These are phyloP conservation scores for Oeneis ivallda DNA, from an alignment of 2,888 invertebrate genomes.

Conservation along the genomic window DNA sequence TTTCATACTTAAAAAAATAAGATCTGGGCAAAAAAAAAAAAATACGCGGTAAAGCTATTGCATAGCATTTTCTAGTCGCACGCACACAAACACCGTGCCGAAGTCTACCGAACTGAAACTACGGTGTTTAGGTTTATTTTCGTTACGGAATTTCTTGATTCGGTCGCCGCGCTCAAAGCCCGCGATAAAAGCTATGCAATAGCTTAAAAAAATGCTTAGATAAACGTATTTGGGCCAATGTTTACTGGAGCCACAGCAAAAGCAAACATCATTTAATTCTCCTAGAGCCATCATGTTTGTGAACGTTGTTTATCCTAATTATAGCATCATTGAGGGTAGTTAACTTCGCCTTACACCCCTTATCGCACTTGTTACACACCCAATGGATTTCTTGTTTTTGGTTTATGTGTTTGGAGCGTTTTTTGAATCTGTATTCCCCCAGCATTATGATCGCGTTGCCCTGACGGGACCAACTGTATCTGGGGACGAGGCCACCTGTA, in stretches of 20 bases:
- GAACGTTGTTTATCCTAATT: conserved; percentile 65
- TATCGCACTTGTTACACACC: conserved; percentile 74
- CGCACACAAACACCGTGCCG: too few relatives aligned
- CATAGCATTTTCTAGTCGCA: too few relatives aligned
- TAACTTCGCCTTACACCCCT: conserved; percentile 71
- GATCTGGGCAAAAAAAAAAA: too few relatives aligned
- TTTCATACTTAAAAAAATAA: too few relatives aligned
- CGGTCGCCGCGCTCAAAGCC: too few relatives aligned
- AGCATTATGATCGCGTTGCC: conserved; percentile 73
- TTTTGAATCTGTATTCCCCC: conserved; percentile 72
- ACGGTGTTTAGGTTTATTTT: too few relatives aligned
- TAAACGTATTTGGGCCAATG: too few relatives aligned
- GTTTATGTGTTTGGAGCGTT: conserved; percentile 65
- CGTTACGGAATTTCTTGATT: too few relatives aligned
- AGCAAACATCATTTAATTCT: conserved; percentile 46
- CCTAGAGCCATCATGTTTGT: conserved; percentile 59
- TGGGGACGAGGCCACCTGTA: conserved; percentile 53
- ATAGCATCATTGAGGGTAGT: conserved; percentile 70
- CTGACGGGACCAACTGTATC: conserved; percentile 71
- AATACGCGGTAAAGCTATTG: too few relatives aligned
- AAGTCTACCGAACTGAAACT: too few relatives aligned
- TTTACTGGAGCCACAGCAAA: neutral
- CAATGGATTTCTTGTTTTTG: conserved; percentile 69
- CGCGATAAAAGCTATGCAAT: too few relatives aligned
- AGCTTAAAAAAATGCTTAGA: too few relatives aligned